Conservation (phyloP, 2,888 invertebrate species). For the Mythimna albipuncta region DNA sequence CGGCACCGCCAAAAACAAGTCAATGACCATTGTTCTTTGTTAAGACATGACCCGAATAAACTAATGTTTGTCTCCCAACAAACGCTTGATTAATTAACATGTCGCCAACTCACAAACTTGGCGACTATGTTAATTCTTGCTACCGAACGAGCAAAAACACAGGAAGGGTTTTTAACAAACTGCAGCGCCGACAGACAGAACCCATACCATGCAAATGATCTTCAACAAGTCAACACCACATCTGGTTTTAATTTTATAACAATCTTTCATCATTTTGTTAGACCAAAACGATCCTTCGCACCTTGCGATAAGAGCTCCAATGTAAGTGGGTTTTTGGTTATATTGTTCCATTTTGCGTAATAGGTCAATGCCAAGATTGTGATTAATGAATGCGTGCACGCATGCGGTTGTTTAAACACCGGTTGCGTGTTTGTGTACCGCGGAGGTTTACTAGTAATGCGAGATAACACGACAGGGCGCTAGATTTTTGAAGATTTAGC, state of each 20-base stretch:
- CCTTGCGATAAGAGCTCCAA: conserved; percentile 49
- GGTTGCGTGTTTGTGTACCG: conserved; percentile 38
- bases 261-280: conserved; percentile 32
- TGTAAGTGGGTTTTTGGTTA: conserved; percentile 58
- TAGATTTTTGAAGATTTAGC: neutral
- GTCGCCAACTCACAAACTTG: conserved; percentile 33
- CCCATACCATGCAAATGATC: conserved; percentile 75
- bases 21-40: conserved; percentile 58
- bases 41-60: conserved; percentile 49
- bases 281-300: conserved; percentile 50
- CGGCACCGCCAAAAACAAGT: conserved; percentile 45
- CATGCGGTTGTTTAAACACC: conserved; percentile 55
- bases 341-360: conserved; percentile 67
- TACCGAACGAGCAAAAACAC: conserved; percentile 47
- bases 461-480: conserved; percentile 25
- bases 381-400: conserved; percentile 62
- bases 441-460: conserved; percentile 37
- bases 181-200: conserved; percentile 60
- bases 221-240: conserved; percentile 61
- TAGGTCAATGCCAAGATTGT: conserved; percentile 74
- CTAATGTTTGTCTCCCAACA: conserved; percentile 34
- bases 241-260: conserved; percentile 68
- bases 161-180: conserved; percentile 51
- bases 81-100: conserved; percentile 41
- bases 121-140: conserved; percentile 18